Evolutionary conservation across 2,888 invertebrate genomes (phyloP).

Genomic region (Athalia circularis): DNA sequence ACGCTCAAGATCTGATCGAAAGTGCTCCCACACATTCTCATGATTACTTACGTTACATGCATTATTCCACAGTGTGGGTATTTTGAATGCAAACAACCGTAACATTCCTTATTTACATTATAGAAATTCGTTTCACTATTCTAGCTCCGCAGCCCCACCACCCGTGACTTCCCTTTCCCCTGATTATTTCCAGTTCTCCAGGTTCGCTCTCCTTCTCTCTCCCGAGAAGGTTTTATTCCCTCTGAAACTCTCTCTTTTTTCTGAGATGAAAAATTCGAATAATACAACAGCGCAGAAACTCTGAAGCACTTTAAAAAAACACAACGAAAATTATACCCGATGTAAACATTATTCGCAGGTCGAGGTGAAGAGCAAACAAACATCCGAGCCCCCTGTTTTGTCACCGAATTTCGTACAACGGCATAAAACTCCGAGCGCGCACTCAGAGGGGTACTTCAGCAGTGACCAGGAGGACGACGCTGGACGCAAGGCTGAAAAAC

Average conservation of each 20-base stretch:
- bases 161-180: not conserved
- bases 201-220: not conserved
- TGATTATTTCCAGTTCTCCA: not conserved
- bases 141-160: constrained; percentile 10
- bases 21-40: not conserved
- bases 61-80: not conserved
- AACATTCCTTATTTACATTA: constrained; percentile 27
- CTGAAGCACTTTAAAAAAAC: no score
- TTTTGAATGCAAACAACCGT: constrained; percentile 1
- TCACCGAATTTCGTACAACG: constrained; percentile 61
- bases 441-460: constrained; percentile 73
- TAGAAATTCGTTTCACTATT: constrained; percentile 39
- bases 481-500: constrained; percentile 63
- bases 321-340: not conserved
- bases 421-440: constrained; percentile 64
- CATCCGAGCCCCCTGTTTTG: constrained; percentile 49
- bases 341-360: constrained; percentile 55
- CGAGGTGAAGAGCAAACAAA: constrained; percentile 62
- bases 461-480: constrained; percentile 72
- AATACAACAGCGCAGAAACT: no score
- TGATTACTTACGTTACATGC: not conserved
- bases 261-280: no score
- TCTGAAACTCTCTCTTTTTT: no score
- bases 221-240: no score
- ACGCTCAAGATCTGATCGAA: not conserved